These are phyloP conservation scores for Corythucha ciliata DNA, from an alignment of 2,888 invertebrate species.

Conservation along the genomic window DNA sequence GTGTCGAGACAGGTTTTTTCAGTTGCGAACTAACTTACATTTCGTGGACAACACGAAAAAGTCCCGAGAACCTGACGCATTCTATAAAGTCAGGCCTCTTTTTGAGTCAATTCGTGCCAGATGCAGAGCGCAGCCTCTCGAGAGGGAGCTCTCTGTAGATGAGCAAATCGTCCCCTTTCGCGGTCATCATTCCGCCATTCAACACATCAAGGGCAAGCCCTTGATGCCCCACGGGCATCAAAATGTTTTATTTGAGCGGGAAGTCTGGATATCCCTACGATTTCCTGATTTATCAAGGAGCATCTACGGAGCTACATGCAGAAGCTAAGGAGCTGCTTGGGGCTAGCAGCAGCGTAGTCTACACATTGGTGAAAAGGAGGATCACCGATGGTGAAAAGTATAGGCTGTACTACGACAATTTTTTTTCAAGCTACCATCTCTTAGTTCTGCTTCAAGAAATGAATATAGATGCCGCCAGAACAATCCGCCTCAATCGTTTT, in stretches of 20 bases:
- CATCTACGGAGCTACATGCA: conserved; percentile 20
- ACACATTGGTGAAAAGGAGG: conserved; percentile 9
- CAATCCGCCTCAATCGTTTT: conserved; percentile 16
- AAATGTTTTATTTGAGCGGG: conserved; percentile 31
- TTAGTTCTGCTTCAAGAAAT: neutral
- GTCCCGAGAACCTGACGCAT: neutral
- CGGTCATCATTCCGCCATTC: neutral
- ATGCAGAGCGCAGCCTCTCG: conserved; percentile 3
- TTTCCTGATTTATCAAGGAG: conserved; percentile 34
- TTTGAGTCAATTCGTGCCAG: conserved; percentile 8
- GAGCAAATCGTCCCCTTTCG: conserved; percentile 12
- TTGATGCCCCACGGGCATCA: too few relatives aligned
- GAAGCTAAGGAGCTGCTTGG: conserved; percentile 8
- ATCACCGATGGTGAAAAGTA: neutral
- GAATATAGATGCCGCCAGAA: conserved; percentile 6
- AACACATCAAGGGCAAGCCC: conserved; percentile 7
- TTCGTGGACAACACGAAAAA: neutral
- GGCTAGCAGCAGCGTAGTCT: neutral
- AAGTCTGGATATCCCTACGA: conserved; percentile 31
- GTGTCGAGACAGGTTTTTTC: neutral
- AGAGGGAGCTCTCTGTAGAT: neutral
- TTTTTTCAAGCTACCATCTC: conserved; percentile 10
- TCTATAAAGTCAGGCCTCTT: conserved; percentile 25
- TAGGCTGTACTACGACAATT: conserved; percentile 3
- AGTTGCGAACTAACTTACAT: neutral